These are phyloP conservation scores for Macrophya annulata DNA, from an alignment of 2,888 invertebrate species.

Conservation along the genomic window DNA sequence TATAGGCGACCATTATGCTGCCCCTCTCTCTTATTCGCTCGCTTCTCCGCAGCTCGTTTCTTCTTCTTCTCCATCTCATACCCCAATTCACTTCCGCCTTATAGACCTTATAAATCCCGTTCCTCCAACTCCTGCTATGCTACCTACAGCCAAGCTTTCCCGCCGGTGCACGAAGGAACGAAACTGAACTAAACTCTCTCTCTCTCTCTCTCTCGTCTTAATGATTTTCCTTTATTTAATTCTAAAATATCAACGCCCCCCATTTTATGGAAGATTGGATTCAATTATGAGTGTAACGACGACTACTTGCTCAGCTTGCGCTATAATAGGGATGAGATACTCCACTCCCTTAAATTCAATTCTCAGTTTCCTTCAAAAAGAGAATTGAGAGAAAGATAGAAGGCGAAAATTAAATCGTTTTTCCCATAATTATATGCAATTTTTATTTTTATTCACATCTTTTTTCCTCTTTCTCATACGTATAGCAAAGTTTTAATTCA, in stretches of 20 bases:
- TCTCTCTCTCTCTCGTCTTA: slow-evolving; percentile 62
- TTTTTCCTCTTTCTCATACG: neutral
- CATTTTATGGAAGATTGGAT: slow-evolving; percentile 71
- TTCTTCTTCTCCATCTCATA: slow-evolving; percentile 58
- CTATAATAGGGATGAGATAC: neutral
- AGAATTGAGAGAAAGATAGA: neutral
- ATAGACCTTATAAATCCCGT: slow-evolving; percentile 56
- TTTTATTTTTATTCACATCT: neutral
- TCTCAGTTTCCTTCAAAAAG: neutral
- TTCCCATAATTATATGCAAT: neutral
- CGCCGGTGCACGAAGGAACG: slow-evolving; percentile 44
- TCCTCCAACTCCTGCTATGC: slow-evolving; percentile 57
- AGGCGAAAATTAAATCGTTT: neutral
- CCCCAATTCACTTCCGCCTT: slow-evolving; percentile 32
- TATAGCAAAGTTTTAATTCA: neutral
- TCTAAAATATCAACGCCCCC: slow-evolving; percentile 69
- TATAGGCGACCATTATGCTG: slow-evolving; percentile 73
- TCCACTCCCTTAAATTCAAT: neutral
- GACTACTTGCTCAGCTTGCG: neutral
- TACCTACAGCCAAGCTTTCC: too few species aligned
- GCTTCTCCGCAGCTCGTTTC: slow-evolving; percentile 56
- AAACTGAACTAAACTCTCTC: slow-evolving; percentile 17
- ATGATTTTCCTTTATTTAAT: slow-evolving; percentile 71
- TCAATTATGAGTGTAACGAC: slow-evolving; percentile 64
- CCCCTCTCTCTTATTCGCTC: slow-evolving; percentile 61